phyloP scores from a whole-genome alignment of 2,888 invertebrate genomes.

The Spodoptera exigua region DNA sequence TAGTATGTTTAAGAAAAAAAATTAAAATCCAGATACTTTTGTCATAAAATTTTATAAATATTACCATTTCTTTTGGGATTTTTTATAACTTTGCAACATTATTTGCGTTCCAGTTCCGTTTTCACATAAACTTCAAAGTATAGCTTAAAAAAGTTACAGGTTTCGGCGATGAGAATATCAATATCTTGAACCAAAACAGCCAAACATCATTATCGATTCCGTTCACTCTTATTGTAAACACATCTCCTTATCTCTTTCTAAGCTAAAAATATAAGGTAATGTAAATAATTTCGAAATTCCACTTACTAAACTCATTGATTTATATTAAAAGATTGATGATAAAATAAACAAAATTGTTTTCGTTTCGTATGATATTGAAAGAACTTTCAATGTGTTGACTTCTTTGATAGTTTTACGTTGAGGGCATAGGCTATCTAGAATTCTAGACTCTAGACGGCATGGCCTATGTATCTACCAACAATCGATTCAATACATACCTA shows the following conservation, averaged over 20 bases:
- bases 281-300: constrained; percentile 29
- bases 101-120: constrained; percentile 31
- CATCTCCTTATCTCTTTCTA: constrained; percentile 8
- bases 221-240: constrained; percentile 1
- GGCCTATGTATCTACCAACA: too few species aligned
- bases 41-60: not conserved
- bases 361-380: constrained; percentile 1
- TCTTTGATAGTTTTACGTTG: too few species aligned
- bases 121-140: not conserved
- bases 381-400: too few species aligned
- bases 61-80: not conserved
- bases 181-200: constrained; percentile 4
- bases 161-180: constrained; percentile 1
- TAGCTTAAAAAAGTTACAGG: constrained; percentile 24
- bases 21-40: too few species aligned
- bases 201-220: constrained; percentile 19
- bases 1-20: too few species aligned
- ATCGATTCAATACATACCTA: too few species aligned
- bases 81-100: constrained; percentile 21
- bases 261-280: constrained; percentile 39
- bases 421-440: too few species aligned
- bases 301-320: constrained; percentile 4
- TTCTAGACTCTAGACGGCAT: too few species aligned
- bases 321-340: not conserved
- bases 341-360: constrained; percentile 7